Conservation (phyloP, 2,113 vertebrate species). For the Mesoclemmys tuberculata region DNA sequence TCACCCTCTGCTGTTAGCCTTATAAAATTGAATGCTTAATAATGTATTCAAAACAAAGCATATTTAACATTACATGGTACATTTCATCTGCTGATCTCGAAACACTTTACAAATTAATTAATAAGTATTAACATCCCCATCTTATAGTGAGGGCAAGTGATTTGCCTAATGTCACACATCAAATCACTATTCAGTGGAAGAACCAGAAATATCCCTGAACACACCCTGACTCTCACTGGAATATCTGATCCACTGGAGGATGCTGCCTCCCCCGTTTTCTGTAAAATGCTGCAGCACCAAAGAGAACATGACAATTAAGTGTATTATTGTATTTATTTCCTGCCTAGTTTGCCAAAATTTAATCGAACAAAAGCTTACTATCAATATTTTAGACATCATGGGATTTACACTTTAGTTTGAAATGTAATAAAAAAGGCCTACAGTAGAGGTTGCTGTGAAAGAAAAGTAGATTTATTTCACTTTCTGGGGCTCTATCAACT, state of each 20-base stretch:
- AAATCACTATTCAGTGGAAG: not conserved
- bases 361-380: not conserved
- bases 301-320: not conserved
- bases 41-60: not conserved
- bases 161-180: not conserved
- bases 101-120: not conserved
- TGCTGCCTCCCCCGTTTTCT: not conserved
- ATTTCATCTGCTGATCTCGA: not conserved
- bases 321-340: not conserved
- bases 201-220: not conserved
- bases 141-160: not conserved
- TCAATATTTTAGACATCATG: not conserved
- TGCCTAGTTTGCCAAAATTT: not conserved
- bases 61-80: not conserved
- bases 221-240: not conserved
- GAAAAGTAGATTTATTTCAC: not conserved
- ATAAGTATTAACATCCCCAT: not conserved
- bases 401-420: not conserved
- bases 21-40: too few species aligned
- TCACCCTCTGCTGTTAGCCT: not conserved
- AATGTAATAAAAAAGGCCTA: not conserved
- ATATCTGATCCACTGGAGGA: not conserved
- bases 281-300: not conserved
- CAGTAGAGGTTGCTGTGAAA: not conserved
- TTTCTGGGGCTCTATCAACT: not conserved